Conservation (phyloP, 92 coral and sea anemone species). For the Hydrozoanthus gracilis region DNA sequence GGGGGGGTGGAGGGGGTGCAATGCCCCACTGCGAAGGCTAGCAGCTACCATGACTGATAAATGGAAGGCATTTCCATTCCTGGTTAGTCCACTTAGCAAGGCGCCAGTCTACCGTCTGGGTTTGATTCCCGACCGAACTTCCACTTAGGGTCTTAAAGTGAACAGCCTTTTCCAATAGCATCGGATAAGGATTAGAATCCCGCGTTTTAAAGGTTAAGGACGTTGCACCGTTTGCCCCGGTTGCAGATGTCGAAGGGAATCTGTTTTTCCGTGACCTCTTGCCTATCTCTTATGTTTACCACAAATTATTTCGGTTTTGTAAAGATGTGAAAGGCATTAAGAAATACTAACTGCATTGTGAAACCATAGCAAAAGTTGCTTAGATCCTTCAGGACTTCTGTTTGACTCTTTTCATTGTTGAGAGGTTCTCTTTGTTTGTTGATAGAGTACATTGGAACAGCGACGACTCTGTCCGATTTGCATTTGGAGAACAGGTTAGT, state of each 20-base stretch:
- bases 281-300: not conserved
- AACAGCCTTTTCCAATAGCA: no score
- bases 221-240: not conserved
- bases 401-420: not conserved
- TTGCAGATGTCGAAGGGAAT: not conserved
- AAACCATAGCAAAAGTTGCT: not conserved
- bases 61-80: no score
- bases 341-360: not conserved
- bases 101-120: no score
- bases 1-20: no score
- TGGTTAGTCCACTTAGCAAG: no score
- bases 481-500: conserved; percentile 70
- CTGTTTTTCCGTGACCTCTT: not conserved
- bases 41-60: no score
- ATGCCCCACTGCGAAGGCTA: no score
- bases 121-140: no score
- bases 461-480: conserved; percentile 68
- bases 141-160: no score
- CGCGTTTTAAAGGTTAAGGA: no score
- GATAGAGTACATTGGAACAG: conserved; percentile 87
- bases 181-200: no score
- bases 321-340: not conserved
- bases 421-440: conserved; percentile 17
- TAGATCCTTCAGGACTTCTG: not conserved
- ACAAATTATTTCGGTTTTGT: not conserved